Conservation (phyloP, 1,140 invertebrate genomes). For the Palaemon carinicauda region DNA sequence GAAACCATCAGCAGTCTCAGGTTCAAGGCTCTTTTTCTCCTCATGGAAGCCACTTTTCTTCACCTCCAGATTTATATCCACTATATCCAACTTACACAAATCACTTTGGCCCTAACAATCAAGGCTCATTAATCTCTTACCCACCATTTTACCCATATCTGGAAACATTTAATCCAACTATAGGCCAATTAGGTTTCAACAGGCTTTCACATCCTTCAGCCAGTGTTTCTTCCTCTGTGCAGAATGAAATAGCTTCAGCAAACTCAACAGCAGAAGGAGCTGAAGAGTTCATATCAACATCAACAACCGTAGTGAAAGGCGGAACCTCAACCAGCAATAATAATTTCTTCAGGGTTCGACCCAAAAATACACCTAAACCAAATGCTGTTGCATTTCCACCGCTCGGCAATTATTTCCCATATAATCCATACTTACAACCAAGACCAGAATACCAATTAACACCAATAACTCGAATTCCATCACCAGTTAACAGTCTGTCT, state of each 20-base stretch:
- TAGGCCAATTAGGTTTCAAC: no score
- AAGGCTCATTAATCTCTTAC: not conserved
- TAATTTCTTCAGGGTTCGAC: constrained; percentile 10
- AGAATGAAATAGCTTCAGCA: not conserved
- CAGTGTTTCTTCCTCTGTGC: constrained; percentile 5
- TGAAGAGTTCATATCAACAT: constrained; percentile 4
- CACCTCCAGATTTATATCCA: not conserved
- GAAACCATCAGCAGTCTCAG: no score
- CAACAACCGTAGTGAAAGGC: constrained; percentile 15
- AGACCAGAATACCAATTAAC: not conserved
- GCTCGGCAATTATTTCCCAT: no score
- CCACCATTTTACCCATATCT: not conserved
- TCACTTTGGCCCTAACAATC: not conserved
- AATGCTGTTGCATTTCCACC: not conserved
- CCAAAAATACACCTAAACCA: not conserved
- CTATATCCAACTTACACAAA: not conserved
- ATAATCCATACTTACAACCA: not conserved
- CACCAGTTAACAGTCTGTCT: not conserved
- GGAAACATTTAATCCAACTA: not conserved
- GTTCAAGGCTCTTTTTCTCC: no score
- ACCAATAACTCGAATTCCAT: no score
- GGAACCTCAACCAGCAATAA: constrained; percentile 28
- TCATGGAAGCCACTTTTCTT: not conserved
- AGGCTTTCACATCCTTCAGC: not conserved
- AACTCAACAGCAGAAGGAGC: constrained; percentile 1